Conservation (phyloP, 2,113 vertebrate species). For the Chelonoidis abingdonii region DNA sequence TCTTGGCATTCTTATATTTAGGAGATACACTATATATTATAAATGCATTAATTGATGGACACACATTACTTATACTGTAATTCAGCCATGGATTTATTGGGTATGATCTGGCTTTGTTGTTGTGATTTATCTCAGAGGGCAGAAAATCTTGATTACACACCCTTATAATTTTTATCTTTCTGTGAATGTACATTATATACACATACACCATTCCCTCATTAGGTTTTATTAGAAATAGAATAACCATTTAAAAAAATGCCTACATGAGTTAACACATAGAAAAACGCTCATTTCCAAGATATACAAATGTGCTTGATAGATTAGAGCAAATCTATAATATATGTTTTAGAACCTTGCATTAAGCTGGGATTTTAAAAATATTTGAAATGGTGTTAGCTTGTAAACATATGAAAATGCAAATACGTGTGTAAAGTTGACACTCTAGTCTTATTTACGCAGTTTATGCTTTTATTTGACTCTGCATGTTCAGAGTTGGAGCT, state of each 20-base stretch:
- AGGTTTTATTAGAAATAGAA: not conserved
- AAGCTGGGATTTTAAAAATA: not conserved
- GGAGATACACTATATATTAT: not conserved
- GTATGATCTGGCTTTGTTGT: not conserved
- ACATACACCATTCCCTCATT: not conserved
- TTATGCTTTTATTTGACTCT: slow-evolving; percentile 51
- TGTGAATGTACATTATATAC: not conserved
- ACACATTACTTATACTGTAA: not conserved
- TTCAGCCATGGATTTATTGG: not conserved
- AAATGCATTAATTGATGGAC: not conserved
- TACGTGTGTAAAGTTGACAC: not conserved
- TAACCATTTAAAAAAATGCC: not conserved
- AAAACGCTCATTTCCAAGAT: not conserved
- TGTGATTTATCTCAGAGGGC: not conserved
- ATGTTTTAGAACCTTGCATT: not conserved
- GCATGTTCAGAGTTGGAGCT: slow-evolving; percentile 9
- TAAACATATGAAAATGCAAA: slow-evolving; percentile 8
- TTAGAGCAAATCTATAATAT: not conserved
- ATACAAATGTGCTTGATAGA: not conserved
- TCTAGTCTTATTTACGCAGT: slow-evolving; percentile 65
- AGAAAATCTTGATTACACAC: not conserved
- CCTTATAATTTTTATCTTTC: slow-evolving; percentile 1
- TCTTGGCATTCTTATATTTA: not conserved
- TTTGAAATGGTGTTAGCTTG: slow-evolving; percentile 22
- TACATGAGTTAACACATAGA: not conserved